These are phyloP conservation scores for Perithous albicinctus DNA, from an alignment of 2,888 invertebrate genomes.

Conservation along the genomic window DNA sequence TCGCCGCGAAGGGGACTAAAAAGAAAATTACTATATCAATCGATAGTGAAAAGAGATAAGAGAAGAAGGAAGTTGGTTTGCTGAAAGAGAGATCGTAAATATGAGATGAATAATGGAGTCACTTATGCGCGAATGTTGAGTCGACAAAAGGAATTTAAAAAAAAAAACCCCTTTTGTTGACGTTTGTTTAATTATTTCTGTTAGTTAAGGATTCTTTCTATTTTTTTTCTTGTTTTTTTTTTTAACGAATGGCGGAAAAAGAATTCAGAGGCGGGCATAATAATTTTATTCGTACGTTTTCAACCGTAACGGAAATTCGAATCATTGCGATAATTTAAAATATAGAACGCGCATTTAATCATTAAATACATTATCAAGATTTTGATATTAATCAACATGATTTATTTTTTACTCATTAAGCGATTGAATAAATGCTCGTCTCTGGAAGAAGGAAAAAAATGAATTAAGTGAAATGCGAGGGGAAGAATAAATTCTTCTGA, in stretches of 20 bases:
- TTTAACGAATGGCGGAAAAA: conserved; percentile 30
- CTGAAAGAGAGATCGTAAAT: conserved; percentile 54
- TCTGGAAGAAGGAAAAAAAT: not conserved
- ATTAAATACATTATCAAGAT: not conserved
- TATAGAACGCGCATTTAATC: not conserved
- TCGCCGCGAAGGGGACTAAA: conserved; percentile 51
- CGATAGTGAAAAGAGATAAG: conserved; percentile 53
- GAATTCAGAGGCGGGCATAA: not conserved
- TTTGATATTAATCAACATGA: not conserved
- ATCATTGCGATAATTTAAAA: not conserved
- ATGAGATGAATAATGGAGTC: conserved; percentile 54
- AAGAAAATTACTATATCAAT: conserved; percentile 68
- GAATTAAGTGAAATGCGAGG: not conserved
- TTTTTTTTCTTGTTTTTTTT: conserved; percentile 67
- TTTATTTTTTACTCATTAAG: not conserved
- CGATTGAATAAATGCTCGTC: not conserved
- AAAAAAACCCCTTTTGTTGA: conserved; percentile 80
- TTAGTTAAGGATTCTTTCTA: conserved; percentile 73
- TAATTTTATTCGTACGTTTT: conserved; percentile 1
- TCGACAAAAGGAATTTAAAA: conserved; percentile 71
- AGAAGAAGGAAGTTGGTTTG: conserved; percentile 46
- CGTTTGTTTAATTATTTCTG: conserved; percentile 79
- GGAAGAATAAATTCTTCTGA: conserved; percentile 20
- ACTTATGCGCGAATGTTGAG: conserved; percentile 61
- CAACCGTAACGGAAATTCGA: not conserved